Evolutionary conservation across 2,113 vertebrate genomes (phyloP), one percentile per base, ranked within the genome.

Genomic region (Talpa occidentalis): DNA sequence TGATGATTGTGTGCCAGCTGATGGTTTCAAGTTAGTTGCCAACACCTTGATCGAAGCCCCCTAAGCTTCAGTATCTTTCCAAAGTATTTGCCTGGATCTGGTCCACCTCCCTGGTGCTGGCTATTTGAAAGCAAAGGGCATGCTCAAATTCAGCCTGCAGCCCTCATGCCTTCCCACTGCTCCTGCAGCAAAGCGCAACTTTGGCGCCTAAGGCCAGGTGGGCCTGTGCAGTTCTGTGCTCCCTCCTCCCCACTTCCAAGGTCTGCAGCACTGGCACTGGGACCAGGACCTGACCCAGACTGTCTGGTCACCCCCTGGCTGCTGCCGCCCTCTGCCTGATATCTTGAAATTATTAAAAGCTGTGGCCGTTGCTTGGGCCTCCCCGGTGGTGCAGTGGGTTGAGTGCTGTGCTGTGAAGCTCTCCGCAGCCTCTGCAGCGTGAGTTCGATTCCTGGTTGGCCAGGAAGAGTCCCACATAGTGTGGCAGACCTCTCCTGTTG

Each of bases 331-430:
- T 54, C 21, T 35, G 2, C 59, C n/a, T 37, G 10, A 64, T 7
- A n/a, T 30, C 49, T 82, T 67, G 79, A 83, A 69, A 42, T 59
- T 95, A 70, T 11, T 54, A 90, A 95, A 96, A 93, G 40, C 37
- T 85, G 12, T 66, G 60, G 24, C 88, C 54, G 81, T 94, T 94
- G 56, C 30, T n/a, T n/a, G n/a, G n/a, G n/a, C n/a, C n/a, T n/a
- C n/a, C n/a, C n/a, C n/a, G n/a, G n/a, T n/a, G n/a, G n/a, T n/a
- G n/a, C n/a, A n/a, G n/a, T n/a, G n/a, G n/a, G n/a, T n/a, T n/a
- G n/a, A n/a, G n/a, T n/a, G n/a, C n/a, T n/a, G n/a, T n/a, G n/a
- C n/a, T n/a, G n/a, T n/a, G n/a, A n/a, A n/a, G n/a, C n/a, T n/a
- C n/a, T n/a, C n/a, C n/a, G n/a, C n/a, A n/a, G n/a, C n/a, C n/a